A percentile compares a stretch with the other conserved stretches of the same genome.
Evolutionary conservation across 30 jellyfish, hydroid and myxozoan genomes (phyloP).

Genomic region (Pseudorhiza aurosa): DNA sequence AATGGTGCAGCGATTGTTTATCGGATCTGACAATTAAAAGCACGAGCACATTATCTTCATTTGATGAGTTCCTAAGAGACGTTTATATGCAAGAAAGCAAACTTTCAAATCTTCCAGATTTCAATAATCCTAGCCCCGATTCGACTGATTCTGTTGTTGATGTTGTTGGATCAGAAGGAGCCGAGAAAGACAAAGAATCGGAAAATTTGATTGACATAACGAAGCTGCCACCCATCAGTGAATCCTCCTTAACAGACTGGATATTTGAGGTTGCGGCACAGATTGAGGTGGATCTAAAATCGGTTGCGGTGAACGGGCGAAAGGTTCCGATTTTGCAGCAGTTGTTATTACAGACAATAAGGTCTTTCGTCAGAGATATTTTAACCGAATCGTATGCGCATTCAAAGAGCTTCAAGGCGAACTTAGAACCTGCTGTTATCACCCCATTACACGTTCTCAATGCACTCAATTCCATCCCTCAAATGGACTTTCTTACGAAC

Average conservation of each 20-base stretch:
- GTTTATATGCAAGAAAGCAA: constrained; percentile 15
- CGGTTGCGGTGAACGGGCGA: constrained; percentile 14
- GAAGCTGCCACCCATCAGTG: constrained; percentile 12
- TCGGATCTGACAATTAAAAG: constrained; percentile 5
- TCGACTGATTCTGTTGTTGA: constrained; percentile 22
- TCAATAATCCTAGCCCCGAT: background rate
- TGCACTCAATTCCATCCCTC: constrained; percentile 31
- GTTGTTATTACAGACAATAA: constrained; percentile 73
- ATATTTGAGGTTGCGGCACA: constrained; percentile 77
- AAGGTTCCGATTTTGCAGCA: constrained; percentile 77
- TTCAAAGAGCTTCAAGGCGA: constrained; percentile 28
- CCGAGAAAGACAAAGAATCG: background rate
- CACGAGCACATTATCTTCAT: constrained; percentile 52
- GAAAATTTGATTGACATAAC: constrained; percentile 8
- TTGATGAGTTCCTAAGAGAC: constrained; percentile 22
- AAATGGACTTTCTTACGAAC: constrained; percentile 80
- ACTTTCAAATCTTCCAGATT: constrained; percentile 3
- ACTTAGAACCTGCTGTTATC: constrained; percentile 69
- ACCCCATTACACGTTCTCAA: constrained; percentile 74
- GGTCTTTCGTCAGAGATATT: constrained; percentile 61
- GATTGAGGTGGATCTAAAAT: constrained; percentile 74
- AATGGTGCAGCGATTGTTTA: constrained; percentile 66
- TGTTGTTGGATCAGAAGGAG: constrained; percentile 17
- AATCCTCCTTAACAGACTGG: constrained; percentile 72
- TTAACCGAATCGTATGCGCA: constrained; percentile 54